Conservation (phyloP, 2,113 vertebrate species). For the Perognathus longimembris region DNA sequence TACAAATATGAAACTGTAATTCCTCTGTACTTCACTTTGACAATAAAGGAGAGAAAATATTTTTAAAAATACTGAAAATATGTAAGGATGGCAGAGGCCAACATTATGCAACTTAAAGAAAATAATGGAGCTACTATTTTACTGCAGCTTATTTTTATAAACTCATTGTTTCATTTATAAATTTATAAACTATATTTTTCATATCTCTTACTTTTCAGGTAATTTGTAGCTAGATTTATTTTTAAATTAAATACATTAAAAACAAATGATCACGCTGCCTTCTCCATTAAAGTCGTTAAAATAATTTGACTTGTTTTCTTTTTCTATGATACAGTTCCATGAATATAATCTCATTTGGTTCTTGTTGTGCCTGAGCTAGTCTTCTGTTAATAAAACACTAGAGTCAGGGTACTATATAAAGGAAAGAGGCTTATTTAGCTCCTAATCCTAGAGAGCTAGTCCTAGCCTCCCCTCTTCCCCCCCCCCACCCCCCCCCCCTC, state of each 20-base stretch:
- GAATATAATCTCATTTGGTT: neutral
- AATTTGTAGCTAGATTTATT: neutral
- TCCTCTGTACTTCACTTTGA: no score
- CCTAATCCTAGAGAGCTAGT: neutral
- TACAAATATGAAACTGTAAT: no score
- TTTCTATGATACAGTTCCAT: neutral
- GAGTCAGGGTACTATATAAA: neutral
- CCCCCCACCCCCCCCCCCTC: no score
- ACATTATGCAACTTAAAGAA: constrained; percentile 14
- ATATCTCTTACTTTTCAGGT: neutral
- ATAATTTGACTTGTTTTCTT: neutral
- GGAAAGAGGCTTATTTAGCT: neutral
- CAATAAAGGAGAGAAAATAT: no score
- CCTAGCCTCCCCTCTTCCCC: no score
- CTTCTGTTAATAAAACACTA: neutral
- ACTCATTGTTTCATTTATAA: neutral
- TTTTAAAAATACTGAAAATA: neutral
- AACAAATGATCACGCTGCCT: neutral
- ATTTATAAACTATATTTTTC: neutral
- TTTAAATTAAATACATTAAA: neutral
- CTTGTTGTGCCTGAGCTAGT: neutral
- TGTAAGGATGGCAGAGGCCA: neutral
- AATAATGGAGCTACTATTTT: neutral
- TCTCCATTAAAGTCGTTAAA: neutral
- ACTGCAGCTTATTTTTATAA: neutral